Evolutionary conservation across 2,888 invertebrate genomes (phyloP).

Genomic region (Drosophila recens): DNA sequence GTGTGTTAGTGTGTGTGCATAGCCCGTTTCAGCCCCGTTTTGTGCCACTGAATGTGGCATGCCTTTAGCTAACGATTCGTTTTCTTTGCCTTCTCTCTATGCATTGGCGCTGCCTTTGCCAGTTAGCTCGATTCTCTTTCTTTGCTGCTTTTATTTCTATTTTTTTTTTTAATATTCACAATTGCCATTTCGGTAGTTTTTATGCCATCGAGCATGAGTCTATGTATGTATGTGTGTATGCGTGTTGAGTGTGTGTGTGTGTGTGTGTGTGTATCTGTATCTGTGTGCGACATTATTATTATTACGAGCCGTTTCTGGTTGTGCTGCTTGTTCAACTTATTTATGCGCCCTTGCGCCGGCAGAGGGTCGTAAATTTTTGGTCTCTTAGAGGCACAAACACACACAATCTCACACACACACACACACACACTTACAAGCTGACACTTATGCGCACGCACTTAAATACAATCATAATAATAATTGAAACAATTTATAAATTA

Average conservation of each 20-base stretch:
- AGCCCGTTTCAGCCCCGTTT: conserved; percentile 32
- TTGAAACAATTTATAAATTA: conserved; percentile 82
- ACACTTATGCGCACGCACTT: conserved; percentile 76
- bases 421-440: conserved; percentile 30
- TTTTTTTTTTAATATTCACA: conserved; percentile 76
- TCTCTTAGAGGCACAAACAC: conserved; percentile 49
- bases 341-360: conserved; percentile 63
- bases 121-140: conserved; percentile 35
- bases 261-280: conserved; percentile 44
- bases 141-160: neutral
- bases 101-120: conserved; percentile 49
- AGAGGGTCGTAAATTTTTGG: conserved; percentile 74
- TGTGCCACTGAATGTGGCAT: conserved; percentile 37
- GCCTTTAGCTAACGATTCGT: conserved; percentile 66
- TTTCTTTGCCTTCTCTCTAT: conserved; percentile 70
- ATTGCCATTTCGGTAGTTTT: conserved; percentile 79
- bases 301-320: conserved; percentile 78
- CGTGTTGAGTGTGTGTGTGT: conserved; percentile 33
- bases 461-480: conserved; percentile 81
- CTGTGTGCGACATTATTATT: conserved; percentile 75
- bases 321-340: conserved; percentile 76
- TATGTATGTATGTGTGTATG: conserved; percentile 28
- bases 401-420: conserved; percentile 14
- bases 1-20: conserved; percentile 38
- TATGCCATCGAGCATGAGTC: conserved; percentile 48